Conservation (phyloP, 2,113 vertebrate species). For the Promerops cafer region DNA sequence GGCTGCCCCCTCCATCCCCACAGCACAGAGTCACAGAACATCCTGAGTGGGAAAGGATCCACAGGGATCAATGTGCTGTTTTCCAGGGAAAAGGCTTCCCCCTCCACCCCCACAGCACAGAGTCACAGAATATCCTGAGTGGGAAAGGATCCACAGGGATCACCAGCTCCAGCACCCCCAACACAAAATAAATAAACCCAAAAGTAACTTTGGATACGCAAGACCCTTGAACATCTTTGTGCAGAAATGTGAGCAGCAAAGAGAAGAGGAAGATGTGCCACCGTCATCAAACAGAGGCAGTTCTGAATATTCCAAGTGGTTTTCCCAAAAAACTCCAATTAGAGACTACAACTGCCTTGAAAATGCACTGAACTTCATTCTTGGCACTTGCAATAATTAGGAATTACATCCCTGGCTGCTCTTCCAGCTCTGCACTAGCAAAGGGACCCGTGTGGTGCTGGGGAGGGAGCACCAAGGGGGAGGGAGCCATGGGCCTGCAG, state of each 20-base stretch:
- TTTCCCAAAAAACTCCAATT: not conserved
- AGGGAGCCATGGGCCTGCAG: not conserved
- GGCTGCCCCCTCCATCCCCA: not conserved
- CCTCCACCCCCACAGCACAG: not conserved
- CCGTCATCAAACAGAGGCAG: not conserved
- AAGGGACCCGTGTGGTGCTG: not conserved
- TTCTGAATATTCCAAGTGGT: not conserved
- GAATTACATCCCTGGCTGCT: not conserved
- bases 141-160: not conserved
- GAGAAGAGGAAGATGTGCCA: too few relatives aligned
- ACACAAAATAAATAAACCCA: not conserved
- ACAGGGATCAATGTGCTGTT: not conserved
- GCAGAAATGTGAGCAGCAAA: not conserved
- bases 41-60: not conserved
- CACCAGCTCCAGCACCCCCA: not conserved
- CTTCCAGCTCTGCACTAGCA: not conserved
- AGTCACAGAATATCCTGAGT: fast-evolving
- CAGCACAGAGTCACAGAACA: not conserved
- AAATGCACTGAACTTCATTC: not conserved
- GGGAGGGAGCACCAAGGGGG: not conserved
- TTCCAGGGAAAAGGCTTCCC: not conserved
- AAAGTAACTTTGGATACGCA: not conserved
- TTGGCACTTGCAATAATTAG: not conserved
- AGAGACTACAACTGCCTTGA: not conserved
- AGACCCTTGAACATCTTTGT: not conserved